phyloP scores from a whole-genome alignment of 92 coral and sea anemone species.

The Heteractis magnifica region DNA sequence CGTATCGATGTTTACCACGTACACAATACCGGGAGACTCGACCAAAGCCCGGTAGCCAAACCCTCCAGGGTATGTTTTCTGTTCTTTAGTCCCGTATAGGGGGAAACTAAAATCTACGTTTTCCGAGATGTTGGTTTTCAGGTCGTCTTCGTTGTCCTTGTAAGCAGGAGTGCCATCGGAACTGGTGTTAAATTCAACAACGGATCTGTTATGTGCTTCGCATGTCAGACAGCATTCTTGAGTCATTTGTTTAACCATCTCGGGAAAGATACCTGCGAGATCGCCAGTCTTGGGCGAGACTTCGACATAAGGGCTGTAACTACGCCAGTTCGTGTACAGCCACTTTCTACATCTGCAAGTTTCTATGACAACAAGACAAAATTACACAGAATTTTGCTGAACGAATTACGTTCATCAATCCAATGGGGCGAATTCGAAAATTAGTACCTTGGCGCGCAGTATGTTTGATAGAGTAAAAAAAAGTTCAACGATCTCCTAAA shows the following conservation, averaged over 20 bases:
- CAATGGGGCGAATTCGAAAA: too few species aligned
- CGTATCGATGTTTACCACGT: slow-evolving; percentile 39
- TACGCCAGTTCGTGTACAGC: slow-evolving; percentile 58
- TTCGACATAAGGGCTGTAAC: slow-evolving; percentile 48
- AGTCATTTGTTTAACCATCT: slow-evolving; percentile 29
- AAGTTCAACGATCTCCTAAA: too few species aligned
- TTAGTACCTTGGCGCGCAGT: too few species aligned
- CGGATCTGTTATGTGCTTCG: slow-evolving; percentile 35
- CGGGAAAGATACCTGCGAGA: slow-evolving; percentile 49
- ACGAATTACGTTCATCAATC: too few species aligned
- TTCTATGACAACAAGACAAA: slow-evolving; percentile 19
- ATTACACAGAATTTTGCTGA: not conserved
- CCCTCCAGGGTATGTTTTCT: slow-evolving; percentile 34
- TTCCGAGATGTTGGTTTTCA: slow-evolving; percentile 45
- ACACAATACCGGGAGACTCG: slow-evolving; percentile 63
- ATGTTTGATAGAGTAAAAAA: too few species aligned
- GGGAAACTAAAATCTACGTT: slow-evolving; percentile 55
- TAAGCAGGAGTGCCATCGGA: slow-evolving; percentile 34
- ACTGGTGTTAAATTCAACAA: slow-evolving; percentile 40
- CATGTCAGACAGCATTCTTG: slow-evolving; percentile 46
- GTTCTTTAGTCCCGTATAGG: slow-evolving; percentile 36
- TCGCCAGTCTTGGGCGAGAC: slow-evolving; percentile 15
- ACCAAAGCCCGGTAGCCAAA: slow-evolving; percentile 55
- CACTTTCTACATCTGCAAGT: slow-evolving; percentile 50
- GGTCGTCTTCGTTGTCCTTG: slow-evolving; percentile 35